Conservation (phyloP, 2,113 vertebrate genomes). For the Petroica traversi region DNA sequence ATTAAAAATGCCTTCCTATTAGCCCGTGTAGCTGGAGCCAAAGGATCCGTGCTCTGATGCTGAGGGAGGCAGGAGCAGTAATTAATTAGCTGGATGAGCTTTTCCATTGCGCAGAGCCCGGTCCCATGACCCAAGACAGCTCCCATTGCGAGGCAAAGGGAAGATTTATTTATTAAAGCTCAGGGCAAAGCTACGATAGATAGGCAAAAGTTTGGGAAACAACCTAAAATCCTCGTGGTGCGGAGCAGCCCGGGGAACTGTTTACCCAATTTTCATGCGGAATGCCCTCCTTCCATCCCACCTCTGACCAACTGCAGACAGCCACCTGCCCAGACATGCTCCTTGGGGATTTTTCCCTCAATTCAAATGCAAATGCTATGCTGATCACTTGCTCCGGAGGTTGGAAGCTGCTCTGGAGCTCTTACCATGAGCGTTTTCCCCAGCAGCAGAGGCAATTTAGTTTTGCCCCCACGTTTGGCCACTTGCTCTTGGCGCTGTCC, state of each 20-base stretch:
- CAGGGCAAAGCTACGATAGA: slow-evolving; percentile 4
- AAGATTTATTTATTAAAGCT: slow-evolving; percentile 43
- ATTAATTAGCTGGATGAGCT: slow-evolving; percentile 49
- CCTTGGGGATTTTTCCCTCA: slow-evolving; percentile 53
- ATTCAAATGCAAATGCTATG: slow-evolving; percentile 60
- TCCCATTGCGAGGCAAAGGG: not conserved
- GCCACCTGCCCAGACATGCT: slow-evolving; percentile 47
- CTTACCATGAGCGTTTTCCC: slow-evolving; percentile 11
- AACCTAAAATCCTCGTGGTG: slow-evolving; percentile 45
- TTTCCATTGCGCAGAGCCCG: not conserved
- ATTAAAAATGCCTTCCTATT: slow-evolving; percentile 9
- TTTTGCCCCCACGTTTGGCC: slow-evolving; percentile 43
- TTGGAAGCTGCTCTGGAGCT: slow-evolving; percentile 10
- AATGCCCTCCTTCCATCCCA: slow-evolving; percentile 54
- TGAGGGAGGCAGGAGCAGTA: slow-evolving; percentile 16
- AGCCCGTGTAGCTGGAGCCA: not conserved
- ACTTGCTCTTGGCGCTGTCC: slow-evolving; percentile 30
- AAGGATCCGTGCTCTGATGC: not conserved
- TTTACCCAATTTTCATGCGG: slow-evolving; percentile 32
- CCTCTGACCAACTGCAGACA: slow-evolving; percentile 59
- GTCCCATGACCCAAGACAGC: not conserved
- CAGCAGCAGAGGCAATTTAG: slow-evolving; percentile 40
- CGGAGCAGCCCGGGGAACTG: slow-evolving; percentile 38
- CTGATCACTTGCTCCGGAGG: slow-evolving; percentile 29
- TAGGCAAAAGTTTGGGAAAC: slow-evolving; percentile 48